A percentile compares a stretch with the other conserved stretches of the same genome.
phyloP scores from a whole-genome alignment of 2,113 vertebrate species.

The Regulus satrapa region DNA sequence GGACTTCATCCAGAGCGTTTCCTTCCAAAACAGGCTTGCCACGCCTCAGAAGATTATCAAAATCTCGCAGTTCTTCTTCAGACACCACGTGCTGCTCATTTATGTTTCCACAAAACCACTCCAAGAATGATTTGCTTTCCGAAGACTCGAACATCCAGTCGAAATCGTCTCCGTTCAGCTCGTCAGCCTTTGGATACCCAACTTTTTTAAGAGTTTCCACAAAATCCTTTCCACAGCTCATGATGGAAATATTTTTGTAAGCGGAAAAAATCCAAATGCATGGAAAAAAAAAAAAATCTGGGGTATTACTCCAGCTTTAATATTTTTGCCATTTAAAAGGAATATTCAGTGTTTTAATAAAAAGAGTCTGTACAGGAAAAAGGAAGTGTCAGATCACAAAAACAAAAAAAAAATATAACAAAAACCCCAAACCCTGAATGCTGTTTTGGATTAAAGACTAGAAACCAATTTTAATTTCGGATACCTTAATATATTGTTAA shows the following conservation, averaged over 20 bases:
- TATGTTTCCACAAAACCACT: constrained; percentile 84
- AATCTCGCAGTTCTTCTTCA: constrained; percentile 76
- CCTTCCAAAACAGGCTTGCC: constrained; percentile 82
- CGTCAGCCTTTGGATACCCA: constrained; percentile 77
- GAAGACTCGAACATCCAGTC: constrained; percentile 91
- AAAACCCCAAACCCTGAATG: not conserved
- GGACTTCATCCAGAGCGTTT: constrained; percentile 76
- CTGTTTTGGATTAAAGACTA: not conserved
- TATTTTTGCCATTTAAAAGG: not conserved
- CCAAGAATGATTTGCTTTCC: constrained; percentile 79
- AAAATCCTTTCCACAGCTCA: constrained; percentile 85
- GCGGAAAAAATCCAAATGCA: constrained; percentile 19
- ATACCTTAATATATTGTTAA: not conserved
- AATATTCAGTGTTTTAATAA: constrained; percentile 2
- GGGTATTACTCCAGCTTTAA: not conserved
- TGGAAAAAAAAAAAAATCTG: constrained; percentile 1
- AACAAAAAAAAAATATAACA: not conserved
- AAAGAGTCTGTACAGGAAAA: not conserved
- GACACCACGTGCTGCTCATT: constrained; percentile 76
- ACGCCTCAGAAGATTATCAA: constrained; percentile 69
- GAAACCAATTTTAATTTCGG: not conserved
- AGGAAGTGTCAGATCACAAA: constrained; percentile 23
- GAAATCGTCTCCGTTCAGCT: constrained; percentile 85
- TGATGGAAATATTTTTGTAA: constrained; percentile 28
- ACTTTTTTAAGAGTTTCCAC: constrained; percentile 83